Base-by-base conservation (phyloP, 1,140 invertebrate genomes). In the Atopsyche davidsoni region DNA sequence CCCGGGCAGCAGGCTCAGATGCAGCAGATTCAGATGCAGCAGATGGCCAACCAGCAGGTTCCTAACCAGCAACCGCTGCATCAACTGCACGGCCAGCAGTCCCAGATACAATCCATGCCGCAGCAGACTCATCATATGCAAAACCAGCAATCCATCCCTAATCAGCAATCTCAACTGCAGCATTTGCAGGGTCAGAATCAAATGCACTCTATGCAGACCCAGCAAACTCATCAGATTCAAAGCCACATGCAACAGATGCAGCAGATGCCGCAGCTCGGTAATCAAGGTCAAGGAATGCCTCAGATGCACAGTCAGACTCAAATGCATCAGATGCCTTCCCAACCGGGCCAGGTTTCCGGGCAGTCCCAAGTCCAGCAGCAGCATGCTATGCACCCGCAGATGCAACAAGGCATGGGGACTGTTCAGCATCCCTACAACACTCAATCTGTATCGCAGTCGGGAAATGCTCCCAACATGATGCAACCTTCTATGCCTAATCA, bases 171-270 rank as follows among this genome's bases (percentile, higher is more conserved):
- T 28, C 69, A 73, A 61, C 68, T 74, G 39, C 72, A 75, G 58
- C 69, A 68, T 48, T 53, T 73, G 47, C 72, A 72, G 53, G 68
- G 65, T 53, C 70, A 75, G 57, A 41, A 25, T 1, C 53, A 56
- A 22, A 46, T 46, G 48, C 53, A 56, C 39, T 50, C 50, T 4
- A 34, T 57, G 49, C 55, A 57, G 22, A 46, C 35, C 7, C 55
- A 57, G 46, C 55, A 57, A 48, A 51, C 53, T 44, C 51, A 46
- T 39, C 72, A 75, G 59, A 65, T 73, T 47, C 68, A 68, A 48
- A 70, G 66, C 55, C 73, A 74, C 45, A 72, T 72, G 57, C 71
- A 73, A 59, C 72, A 73, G 57, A 72, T 72, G 64, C 71, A 73
- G 56, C 67, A 68, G 59, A 66, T 71, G 22, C 51, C 70, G 18